A percentile compares a stretch with the other conserved stretches of the same genome.
These are phyloP conservation scores for Drosophila nikananu DNA, from an alignment of 1,140 invertebrate species.

Conservation along the genomic window DNA sequence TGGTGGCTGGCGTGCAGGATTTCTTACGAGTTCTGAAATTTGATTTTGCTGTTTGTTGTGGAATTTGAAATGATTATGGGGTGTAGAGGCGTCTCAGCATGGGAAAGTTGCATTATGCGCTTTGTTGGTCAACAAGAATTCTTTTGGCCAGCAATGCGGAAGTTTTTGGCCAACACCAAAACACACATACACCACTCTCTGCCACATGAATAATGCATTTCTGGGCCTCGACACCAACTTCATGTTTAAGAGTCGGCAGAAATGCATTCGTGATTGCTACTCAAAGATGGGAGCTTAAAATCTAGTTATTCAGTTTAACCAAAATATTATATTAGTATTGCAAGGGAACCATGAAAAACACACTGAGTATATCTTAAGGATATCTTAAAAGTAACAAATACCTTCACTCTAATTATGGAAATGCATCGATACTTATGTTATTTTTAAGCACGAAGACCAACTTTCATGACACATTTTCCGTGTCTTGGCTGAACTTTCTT, in stretches of 20 bases:
- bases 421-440: background rate
- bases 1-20: slow-evolving; percentile 62
- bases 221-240: slow-evolving; percentile 13
- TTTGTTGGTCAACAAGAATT: slow-evolving; percentile 77
- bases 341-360: background rate
- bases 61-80: slow-evolving; percentile 80
- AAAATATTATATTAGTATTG: too few relatives aligned
- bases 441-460: background rate
- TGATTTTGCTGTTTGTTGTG: slow-evolving; percentile 81
- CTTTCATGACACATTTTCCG: background rate
- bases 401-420: background rate
- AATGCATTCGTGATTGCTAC: background rate
- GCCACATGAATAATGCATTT: slow-evolving; percentile 53
- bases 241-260: slow-evolving; percentile 8
- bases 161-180: slow-evolving; percentile 39
- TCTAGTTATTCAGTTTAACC: background rate
- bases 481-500: background rate
- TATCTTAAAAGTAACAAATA: background rate
- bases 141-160: slow-evolving; percentile 35
- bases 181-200: background rate
- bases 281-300: background rate
- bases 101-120: slow-evolving; percentile 72
- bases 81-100: slow-evolving; percentile 23
- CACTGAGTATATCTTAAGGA: background rate
- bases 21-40: slow-evolving; percentile 79